A percentile compares a stretch with the other conserved stretches of the same genome.
Evolutionary conservation across 1,140 invertebrate species (phyloP).

Genomic region (Drosophila novamexicana): DNA sequence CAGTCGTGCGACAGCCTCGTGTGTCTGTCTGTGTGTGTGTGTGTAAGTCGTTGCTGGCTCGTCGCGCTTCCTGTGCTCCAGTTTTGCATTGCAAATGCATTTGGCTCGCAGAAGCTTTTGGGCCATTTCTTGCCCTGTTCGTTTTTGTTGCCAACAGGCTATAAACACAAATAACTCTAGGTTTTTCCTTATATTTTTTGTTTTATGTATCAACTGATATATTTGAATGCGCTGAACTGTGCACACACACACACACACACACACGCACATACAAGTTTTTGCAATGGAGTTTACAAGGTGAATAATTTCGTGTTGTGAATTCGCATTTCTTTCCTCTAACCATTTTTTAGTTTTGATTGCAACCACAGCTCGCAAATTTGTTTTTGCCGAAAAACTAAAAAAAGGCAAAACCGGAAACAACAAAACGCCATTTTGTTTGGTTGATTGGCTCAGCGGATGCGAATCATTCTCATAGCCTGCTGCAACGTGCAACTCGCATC

Average conservation of each 20-base stretch:
- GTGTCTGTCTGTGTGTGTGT: conserved; percentile 1
- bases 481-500: neutral
- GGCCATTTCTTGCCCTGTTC: conserved; percentile 18
- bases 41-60: conserved; percentile 31
- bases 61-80: conserved; percentile 65
- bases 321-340: conserved; percentile 7
- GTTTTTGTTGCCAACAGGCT: conserved; percentile 23
- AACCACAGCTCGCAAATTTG: conserved; percentile 33
- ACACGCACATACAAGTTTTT: conserved; percentile 15
- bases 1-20: conserved; percentile 3
- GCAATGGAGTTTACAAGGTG: conserved; percentile 54
- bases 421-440: conserved; percentile 67
- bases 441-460: conserved; percentile 30
- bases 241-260: conserved; percentile 4
- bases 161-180: conserved; percentile 60
- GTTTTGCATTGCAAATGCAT: conserved; percentile 69
- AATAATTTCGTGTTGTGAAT: conserved; percentile 57
- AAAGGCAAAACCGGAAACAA: conserved; percentile 48
- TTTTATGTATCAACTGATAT: conserved; percentile 29
- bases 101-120: conserved; percentile 33
- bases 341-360: conserved; percentile 33
- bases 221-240: conserved; percentile 31
- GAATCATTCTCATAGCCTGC: conserved; percentile 9
- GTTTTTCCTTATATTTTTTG: neutral
- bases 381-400: conserved; percentile 17